Evolutionary conservation across 92 coral and sea anemone species (phyloP), one percentile per base, ranked within the genome.

Genomic region (Diadumene lineata): DNA sequence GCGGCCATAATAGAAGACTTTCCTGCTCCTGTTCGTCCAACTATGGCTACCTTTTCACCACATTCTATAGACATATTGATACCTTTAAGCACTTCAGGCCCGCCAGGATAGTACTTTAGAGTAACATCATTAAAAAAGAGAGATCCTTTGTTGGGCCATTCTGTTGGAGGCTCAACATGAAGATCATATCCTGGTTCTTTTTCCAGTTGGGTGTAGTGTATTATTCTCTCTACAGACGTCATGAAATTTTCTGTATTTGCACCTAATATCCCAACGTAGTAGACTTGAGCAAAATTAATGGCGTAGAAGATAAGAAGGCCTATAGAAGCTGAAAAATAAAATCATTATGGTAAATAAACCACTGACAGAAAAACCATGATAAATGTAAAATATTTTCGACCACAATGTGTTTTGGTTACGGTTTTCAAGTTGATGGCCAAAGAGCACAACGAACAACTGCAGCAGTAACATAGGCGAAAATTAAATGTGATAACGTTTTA

Each of bases 11-110:
- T 17, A 4, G 82, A 85, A 4, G 90, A 80, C 56, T 85, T 85
- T 22, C 90, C 90, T 22, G 86, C 86, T 0, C 82, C 90, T 44
- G 90, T 85, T 16, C 90, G 85, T 43, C 90, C 90, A 17, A 75
- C 90, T 28, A 85, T 60, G 11, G 82, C 86, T 24, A 80, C 71
- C 64, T 85, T 85, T 67, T 75, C 86, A 29, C 61, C 72, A 55
- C 73, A 38, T 19, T 81, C 50, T 10, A 81, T 48, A 26, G 2
- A 1, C 11, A 81, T 31, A 63, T 57, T 75, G 44, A 85, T 70
- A 31, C 66, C 57, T 0, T 75, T 50, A 31, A 85, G 64, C 11
- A 63, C 76, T 7, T 16, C 7, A 11, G 78, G 60, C 17, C 78
- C 80, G 9, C 82, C 82, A n/a, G 66, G 60, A 26, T 67, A 31